Base-by-base conservation (phyloP, 1,140 invertebrate genomes). In the Frieseomelitta varia region DNA sequence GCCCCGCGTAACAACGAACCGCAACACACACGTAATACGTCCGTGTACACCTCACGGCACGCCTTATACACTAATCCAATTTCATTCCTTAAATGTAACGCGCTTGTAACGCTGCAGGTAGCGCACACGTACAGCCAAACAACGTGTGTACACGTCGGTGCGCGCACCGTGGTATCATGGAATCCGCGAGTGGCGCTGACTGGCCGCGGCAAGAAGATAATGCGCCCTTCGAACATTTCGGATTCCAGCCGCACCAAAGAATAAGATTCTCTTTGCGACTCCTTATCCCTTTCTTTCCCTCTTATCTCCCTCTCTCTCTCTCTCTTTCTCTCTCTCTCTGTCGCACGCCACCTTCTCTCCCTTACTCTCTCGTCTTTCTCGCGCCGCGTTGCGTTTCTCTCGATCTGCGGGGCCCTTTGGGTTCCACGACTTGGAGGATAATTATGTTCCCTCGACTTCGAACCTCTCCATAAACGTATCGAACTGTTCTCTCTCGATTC, bases 181-280 rank as follows among this genome's bases (percentile, higher is more conserved):
- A 90, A 89, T 91, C 81, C 84, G 79, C 85, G 85, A 90, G 79
- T 90, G 86, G 78, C 84, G 79, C 88, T 86, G 83, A 81, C 76
- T 85, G 61, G 51, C 68, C 82, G 61, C 55, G 63, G 89, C 85
- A 90, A 90, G 84, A 91, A 91, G 89, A 90, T 91, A 91, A 91
- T 88, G 80, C 74, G 81, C 72, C 82, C 84, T 77, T 81, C 81
- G 77, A 85, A 87, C 87, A 87, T 88, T 87, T 88, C 86, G 82
- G 87, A 91, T 91, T 91, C 87, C 89, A 91, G 55, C 78, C 82
- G 85, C 75, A 87, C 81, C 80, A 68, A 82, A 88, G 90, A 90
- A 85, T 90, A 87, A 90, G 84, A 79, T 79, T 85, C 88, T 82
- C 73, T 74, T 61, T 68, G 61, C 72, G 34, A 58, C 51, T 69